phyloP scores from a whole-genome alignment of 2,797 vertebrate genomes.

The Clarias pachynema region DNA sequence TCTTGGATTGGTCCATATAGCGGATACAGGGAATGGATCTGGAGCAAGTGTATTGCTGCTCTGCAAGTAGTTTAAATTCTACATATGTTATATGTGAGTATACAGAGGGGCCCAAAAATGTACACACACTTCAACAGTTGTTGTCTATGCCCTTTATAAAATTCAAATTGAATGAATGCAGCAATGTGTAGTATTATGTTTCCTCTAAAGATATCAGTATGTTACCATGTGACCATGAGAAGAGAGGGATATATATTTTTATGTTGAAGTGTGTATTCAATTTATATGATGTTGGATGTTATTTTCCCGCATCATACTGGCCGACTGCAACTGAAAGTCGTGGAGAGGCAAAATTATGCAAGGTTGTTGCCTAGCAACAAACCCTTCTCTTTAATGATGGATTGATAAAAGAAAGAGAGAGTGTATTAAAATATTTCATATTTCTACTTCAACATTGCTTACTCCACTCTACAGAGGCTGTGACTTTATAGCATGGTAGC shows the following conservation, averaged over 20 bases:
- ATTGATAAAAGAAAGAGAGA: conserved; percentile 20
- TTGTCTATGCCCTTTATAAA: too few relatives aligned
- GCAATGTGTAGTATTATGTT: too few relatives aligned
- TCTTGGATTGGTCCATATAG: not conserved
- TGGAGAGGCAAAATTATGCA: conserved; percentile 1
- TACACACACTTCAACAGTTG: too few relatives aligned
- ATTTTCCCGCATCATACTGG: not conserved
- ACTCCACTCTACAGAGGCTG: not conserved
- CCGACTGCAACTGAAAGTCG: not conserved
- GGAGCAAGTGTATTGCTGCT: not conserved
- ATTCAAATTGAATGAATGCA: too few relatives aligned
- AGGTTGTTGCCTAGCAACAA: conserved; percentile 35
- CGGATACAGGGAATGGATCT: not conserved
- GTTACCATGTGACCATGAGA: too few relatives aligned
- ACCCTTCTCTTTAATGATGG: conserved; percentile 28
- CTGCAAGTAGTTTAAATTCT: not conserved
- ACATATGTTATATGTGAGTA: too few relatives aligned
- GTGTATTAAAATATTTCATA: not conserved
- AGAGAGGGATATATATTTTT: too few relatives aligned
- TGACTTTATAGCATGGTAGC: not conserved
- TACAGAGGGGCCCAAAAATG: not conserved
- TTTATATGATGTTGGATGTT: not conserved
- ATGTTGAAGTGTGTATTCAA: not conserved
- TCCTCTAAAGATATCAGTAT: too few relatives aligned
- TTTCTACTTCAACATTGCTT: not conserved